A percentile compares a stretch with the other conserved stretches of the same genome.
Evolutionary conservation across 2,888 invertebrate genomes (phyloP).

Genomic region (Philereme transversata): DNA sequence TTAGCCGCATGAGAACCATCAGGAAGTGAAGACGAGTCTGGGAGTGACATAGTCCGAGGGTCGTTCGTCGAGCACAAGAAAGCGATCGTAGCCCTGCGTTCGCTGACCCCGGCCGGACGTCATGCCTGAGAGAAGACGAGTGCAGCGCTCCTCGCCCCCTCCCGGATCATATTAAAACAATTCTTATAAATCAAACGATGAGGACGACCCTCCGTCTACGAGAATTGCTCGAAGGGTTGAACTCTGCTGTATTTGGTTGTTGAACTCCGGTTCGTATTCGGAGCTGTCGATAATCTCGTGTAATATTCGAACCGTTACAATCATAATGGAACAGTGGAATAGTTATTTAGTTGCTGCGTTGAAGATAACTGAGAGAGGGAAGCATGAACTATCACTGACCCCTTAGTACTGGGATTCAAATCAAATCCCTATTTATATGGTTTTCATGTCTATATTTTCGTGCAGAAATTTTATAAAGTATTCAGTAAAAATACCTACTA

Average conservation of each 20-base stretch:
- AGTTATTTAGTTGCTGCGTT: conserved; percentile 12
- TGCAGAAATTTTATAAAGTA: background rate
- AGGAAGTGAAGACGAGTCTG: conserved; percentile 45
- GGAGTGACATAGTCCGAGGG: conserved; percentile 73
- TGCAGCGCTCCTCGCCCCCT: conserved; percentile 61
- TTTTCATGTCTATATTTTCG: background rate
- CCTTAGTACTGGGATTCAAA: conserved; percentile 7
- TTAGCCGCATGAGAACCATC: background rate
- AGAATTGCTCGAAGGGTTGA: conserved; percentile 27
- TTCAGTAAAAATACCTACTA: background rate
- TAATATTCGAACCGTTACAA: conserved; percentile 13
- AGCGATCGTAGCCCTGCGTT: conserved; percentile 72
- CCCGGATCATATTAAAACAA: conserved; percentile 45
- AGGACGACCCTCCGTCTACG: conserved; percentile 40
- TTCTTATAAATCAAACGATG: conserved; percentile 51
- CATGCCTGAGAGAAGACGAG: conserved; percentile 77
- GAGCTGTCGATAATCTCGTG: conserved; percentile 18
- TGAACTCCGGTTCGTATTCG: conserved; percentile 27
- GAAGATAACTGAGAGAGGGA: background rate
- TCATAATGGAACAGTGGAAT: conserved; percentile 16
- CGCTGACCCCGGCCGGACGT: conserved; percentile 79
- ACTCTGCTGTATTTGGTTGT: conserved; percentile 29
- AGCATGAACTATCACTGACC: conserved; percentile 12
- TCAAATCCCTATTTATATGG: background rate
- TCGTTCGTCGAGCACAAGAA: conserved; percentile 73